Evolutionary conservation across 2,888 invertebrate species (phyloP).

Genomic region (Bellardia pandia): DNA sequence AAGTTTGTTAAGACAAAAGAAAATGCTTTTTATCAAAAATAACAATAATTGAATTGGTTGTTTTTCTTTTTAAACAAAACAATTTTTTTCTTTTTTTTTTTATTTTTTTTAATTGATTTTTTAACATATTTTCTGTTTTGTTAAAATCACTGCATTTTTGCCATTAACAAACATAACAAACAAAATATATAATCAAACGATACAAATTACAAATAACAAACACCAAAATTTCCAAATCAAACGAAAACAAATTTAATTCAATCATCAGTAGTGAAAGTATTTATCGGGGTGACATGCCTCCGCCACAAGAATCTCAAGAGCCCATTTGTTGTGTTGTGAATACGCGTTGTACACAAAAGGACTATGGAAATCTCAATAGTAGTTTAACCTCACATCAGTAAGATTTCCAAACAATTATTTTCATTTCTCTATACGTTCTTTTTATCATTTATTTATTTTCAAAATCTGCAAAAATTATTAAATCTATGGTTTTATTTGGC

Average conservation of each 20-base stretch:
- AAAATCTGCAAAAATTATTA: constrained; percentile 26
- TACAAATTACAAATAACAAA: constrained; percentile 23
- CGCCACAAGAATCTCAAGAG: constrained; percentile 67
- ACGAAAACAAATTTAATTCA: constrained; percentile 46
- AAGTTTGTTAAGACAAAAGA: constrained; percentile 1
- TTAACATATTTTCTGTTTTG: constrained; percentile 40
- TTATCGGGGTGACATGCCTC: constrained; percentile 83
- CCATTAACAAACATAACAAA: constrained; percentile 43
- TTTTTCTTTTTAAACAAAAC: constrained; percentile 2
- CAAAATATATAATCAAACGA: constrained; percentile 29
- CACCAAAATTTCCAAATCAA: constrained; percentile 39
- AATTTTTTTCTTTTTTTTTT: constrained; percentile 57
- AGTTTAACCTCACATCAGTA: constrained; percentile 79
- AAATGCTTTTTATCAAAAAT: constrained; percentile 61
- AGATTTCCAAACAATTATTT: constrained; percentile 74
- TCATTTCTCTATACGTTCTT: constrained; percentile 8
- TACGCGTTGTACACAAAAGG: constrained; percentile 60
- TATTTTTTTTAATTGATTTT: constrained; percentile 51
- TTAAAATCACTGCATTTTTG: constrained; percentile 64
- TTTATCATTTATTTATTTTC: background rate
- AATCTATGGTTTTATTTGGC: constrained; percentile 16
- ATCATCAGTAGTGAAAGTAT: constrained; percentile 79
- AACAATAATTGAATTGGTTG: constrained; percentile 47
- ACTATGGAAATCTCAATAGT: constrained; percentile 76
- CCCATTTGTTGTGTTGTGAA: constrained; percentile 62